Evolutionary conservation across 2,888 invertebrate species (phyloP).

Genomic region (Cremastinae sp.): DNA sequence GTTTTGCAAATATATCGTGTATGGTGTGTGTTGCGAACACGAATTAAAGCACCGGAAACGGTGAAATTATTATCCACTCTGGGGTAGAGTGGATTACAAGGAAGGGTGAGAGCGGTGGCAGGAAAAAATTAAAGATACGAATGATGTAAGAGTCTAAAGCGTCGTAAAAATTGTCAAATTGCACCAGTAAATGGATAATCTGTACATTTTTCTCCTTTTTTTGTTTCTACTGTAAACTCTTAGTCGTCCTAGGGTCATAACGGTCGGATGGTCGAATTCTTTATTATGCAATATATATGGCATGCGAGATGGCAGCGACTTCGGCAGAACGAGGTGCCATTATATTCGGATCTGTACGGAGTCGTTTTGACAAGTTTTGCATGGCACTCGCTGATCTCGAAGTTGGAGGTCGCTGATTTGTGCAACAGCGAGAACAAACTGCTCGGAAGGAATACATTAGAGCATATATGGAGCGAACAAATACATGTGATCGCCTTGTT

Average conservation of each 20-base stretch:
- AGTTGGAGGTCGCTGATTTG: conserved; percentile 31
- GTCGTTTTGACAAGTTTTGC: conserved; percentile 63
- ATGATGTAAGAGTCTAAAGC: conserved; percentile 33
- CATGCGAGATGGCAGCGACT: conserved; percentile 23
- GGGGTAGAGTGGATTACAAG: conserved; percentile 23
- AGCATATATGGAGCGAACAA: conserved; percentile 68
- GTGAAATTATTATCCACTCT: conserved; percentile 55
- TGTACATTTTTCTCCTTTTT: conserved; percentile 48
- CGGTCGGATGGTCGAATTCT: conserved; percentile 53
- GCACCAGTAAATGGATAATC: conserved; percentile 61
- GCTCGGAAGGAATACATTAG: conserved; percentile 73
- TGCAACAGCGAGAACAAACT: conserved; percentile 63
- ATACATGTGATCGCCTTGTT: conserved; percentile 68
- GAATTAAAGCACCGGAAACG: conserved; percentile 57
- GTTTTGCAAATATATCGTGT: conserved; percentile 29
- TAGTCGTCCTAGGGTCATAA: background rate
- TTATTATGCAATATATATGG: conserved; percentile 65
- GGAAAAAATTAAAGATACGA: conserved; percentile 17
- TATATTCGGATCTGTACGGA: conserved; percentile 56
- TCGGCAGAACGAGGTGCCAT: conserved; percentile 41
- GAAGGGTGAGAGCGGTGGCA: conserved; percentile 21
- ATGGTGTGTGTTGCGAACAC: conserved; percentile 39
- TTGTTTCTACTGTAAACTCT: background rate
- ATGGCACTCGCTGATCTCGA: conserved; percentile 23
- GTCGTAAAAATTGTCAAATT: conserved; percentile 62